phyloP scores from a whole-genome alignment of 2,888 invertebrate species.

The Euspilapteryx auroguttella region DNA sequence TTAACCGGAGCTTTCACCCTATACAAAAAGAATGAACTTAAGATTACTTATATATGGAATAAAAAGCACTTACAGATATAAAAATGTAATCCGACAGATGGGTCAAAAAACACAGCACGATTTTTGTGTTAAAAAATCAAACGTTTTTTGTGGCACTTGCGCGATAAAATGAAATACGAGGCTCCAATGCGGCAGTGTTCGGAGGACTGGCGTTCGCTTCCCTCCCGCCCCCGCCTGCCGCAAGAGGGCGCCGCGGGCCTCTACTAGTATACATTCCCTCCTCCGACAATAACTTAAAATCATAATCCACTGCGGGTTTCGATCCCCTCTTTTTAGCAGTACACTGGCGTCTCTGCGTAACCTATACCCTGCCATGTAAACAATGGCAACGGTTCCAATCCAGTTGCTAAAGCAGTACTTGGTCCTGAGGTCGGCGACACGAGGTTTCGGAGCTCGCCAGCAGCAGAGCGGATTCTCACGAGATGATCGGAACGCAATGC shows the following conservation, averaged over 20 bases:
- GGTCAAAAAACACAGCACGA: conserved; percentile 36
- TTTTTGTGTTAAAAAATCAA: conserved; percentile 29
- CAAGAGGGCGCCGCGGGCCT: conserved; percentile 31
- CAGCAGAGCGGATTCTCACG: no score
- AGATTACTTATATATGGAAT: conserved; percentile 11
- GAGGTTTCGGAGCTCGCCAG: conserved; percentile 11
- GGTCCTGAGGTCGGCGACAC: conserved; percentile 27
- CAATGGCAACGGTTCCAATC: no score
- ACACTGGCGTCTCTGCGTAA: no score
- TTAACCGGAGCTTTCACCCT: conserved; percentile 24
- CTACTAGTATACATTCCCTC: conserved; percentile 6
- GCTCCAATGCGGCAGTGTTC: conserved; percentile 17
- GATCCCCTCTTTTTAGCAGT: conserved; percentile 1
- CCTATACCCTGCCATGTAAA: no score
- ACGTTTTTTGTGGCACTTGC: conserved; percentile 24
- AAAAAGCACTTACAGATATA: conserved; percentile 29
- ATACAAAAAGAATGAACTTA: not conserved
- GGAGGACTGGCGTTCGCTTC: conserved; percentile 42
- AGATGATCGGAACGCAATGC: no score
- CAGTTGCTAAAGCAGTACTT: no score
- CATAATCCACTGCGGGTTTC: conserved; percentile 19
- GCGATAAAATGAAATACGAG: conserved; percentile 14
- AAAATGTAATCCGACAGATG: conserved; percentile 33
- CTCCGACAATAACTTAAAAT: conserved; percentile 23
- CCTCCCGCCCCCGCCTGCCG: no score